phyloP scores from a whole-genome alignment of 1,140 invertebrate species.

The Protaetia brevitarsis region DNA sequence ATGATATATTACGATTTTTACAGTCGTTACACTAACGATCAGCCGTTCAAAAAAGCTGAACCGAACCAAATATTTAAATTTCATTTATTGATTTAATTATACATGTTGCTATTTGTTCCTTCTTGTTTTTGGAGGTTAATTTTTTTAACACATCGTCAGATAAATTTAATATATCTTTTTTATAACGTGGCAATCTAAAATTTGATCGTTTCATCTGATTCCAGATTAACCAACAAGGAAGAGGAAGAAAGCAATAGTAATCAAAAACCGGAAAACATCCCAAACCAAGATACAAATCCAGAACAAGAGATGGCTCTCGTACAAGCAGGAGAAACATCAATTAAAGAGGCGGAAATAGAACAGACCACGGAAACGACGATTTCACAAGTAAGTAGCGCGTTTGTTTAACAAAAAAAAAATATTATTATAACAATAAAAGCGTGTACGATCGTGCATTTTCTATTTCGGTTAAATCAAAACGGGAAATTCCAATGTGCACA shows the following conservation, averaged over 20 bases:
- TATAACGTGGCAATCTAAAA: neutral
- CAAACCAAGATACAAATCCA: neutral
- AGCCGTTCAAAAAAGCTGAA: too few species aligned
- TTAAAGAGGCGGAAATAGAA: slow-evolving; percentile 4
- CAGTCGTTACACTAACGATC: too few species aligned
- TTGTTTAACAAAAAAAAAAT: neutral
- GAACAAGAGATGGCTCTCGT: slow-evolving; percentile 12
- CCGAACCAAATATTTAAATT: too few species aligned
- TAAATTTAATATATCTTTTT: neutral
- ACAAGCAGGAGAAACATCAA: neutral
- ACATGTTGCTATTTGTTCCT: too few species aligned
- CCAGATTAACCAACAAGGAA: neutral
- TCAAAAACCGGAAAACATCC: neutral
- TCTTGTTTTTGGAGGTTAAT: too few species aligned
- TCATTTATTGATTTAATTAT: too few species aligned
- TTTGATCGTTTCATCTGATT: neutral
- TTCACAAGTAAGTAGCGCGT: slow-evolving; percentile 16
- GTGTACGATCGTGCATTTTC: neutral
- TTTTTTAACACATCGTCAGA: too few species aligned
- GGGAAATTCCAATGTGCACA: neutral
- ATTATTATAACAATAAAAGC: neutral
- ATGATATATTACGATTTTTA: too few species aligned
- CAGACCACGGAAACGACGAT: neutral
- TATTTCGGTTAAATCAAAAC: neutral
- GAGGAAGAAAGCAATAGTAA: neutral